phyloP scores from a whole-genome alignment of 1,140 invertebrate genomes.

The Drosophila pallidifrons region DNA sequence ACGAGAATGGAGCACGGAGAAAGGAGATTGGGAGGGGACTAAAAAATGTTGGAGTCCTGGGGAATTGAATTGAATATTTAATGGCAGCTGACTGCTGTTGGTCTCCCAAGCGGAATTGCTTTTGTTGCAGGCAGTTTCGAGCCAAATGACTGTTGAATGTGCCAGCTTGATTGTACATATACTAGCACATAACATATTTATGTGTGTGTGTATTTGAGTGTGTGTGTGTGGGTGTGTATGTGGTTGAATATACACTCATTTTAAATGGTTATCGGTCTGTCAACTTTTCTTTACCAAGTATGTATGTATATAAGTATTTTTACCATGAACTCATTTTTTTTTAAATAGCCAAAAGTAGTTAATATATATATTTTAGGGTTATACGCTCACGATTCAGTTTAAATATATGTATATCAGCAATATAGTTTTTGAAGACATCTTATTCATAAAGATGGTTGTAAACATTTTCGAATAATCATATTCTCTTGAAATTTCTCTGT shows the following conservation, averaged over 20 bases:
- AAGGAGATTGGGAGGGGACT: not conserved
- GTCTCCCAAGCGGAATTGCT: slow-evolving; percentile 33
- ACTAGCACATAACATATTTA: too few relatives aligned
- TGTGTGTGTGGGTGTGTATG: slow-evolving; percentile 17
- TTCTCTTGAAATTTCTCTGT: too few relatives aligned
- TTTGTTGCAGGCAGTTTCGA: not conserved
- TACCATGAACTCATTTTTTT: too few relatives aligned
- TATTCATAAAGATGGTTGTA: too few relatives aligned
- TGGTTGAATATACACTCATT: slow-evolving; percentile 41
- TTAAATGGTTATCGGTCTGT: slow-evolving; percentile 34
- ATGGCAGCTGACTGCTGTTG: slow-evolving; percentile 76
- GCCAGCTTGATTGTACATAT: not conserved
- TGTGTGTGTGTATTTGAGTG: slow-evolving; percentile 11
- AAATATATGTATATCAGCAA: too few relatives aligned
- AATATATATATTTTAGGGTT: too few relatives aligned
- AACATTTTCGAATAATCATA: too few relatives aligned
- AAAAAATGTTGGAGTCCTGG: slow-evolving; percentile 30
- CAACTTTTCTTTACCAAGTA: slow-evolving; percentile 20
- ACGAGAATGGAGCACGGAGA: slow-evolving; percentile 17
- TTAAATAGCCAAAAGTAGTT: too few relatives aligned
- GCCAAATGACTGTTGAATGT: not conserved
- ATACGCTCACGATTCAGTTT: too few relatives aligned
- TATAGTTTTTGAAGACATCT: too few relatives aligned
- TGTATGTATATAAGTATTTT: too few relatives aligned
- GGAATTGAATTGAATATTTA: slow-evolving; percentile 79